Evolutionary conservation across 2,797 vertebrate species (phyloP).

Genomic region (Pangasius sanitwongsei): DNA sequence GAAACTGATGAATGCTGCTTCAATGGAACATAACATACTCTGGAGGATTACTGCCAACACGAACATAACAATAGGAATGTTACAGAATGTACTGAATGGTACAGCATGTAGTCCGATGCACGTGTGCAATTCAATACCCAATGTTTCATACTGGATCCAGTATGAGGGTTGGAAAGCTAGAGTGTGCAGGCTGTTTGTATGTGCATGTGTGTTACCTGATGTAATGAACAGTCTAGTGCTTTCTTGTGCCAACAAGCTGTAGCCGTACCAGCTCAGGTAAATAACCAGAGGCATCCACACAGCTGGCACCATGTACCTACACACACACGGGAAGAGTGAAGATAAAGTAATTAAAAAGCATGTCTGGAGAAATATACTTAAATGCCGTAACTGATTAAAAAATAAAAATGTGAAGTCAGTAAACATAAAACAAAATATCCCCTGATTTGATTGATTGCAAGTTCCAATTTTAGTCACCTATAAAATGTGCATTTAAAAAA

Average conservation of each 20-base stretch:
- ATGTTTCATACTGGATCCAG: not conserved
- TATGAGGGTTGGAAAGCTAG: not conserved
- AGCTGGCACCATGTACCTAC: constrained; percentile 89
- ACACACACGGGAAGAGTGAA: constrained; percentile 16
- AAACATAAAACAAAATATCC: not conserved
- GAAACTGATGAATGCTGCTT: not conserved
- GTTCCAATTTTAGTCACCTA: not conserved
- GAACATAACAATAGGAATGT: not conserved
- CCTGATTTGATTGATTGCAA: not conserved
- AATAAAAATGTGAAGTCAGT: not conserved
- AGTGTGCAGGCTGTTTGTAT: not conserved
- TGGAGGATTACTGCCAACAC: not conserved
- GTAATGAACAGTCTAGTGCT: constrained; percentile 81
- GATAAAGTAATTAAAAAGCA: not conserved
- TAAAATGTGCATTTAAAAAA: not conserved
- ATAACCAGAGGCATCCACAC: constrained; percentile 90
- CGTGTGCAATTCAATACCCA: not conserved
- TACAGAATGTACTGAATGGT: not conserved
- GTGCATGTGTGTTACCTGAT: constrained; percentile 76
- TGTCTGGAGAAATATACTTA: not conserved
- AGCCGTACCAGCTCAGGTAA: constrained; percentile 87
- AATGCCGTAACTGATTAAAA: not conserved
- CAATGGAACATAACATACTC: not conserved
- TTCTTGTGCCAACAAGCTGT: constrained; percentile 80
- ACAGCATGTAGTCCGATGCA: too few relatives aligned